A percentile compares a stretch with the other conserved stretches of the same genome.
phyloP scores from a whole-genome alignment of 2,797 vertebrate genomes.

The Decapterus maruadsi region DNA sequence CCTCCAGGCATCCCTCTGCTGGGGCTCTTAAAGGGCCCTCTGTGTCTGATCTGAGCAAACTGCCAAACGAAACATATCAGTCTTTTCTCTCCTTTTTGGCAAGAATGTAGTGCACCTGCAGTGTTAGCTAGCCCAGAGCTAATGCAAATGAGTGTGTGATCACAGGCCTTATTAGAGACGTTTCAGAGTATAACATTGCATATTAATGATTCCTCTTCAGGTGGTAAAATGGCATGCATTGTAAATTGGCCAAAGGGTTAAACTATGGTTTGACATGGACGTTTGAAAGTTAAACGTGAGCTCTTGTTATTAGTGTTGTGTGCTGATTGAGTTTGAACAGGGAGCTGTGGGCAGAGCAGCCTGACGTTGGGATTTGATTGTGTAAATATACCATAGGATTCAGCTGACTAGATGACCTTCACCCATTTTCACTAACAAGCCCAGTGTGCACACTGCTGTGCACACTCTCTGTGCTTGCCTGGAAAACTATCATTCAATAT shows the following conservation, averaged over 20 bases:
- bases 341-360: constrained; percentile 24
- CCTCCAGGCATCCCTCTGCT: constrained; percentile 55
- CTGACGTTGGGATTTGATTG: constrained; percentile 57
- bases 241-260: constrained; percentile 40
- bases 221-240: constrained; percentile 45
- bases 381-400: constrained; percentile 70
- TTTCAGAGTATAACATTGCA: constrained; percentile 64
- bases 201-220: constrained; percentile 68
- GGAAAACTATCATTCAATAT: constrained; percentile 34
- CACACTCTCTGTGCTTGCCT: constrained; percentile 37
- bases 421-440: constrained; percentile 59
- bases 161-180: constrained; percentile 68
- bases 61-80: constrained; percentile 66
- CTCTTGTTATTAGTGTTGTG: constrained; percentile 29
- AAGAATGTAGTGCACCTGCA: constrained; percentile 79
- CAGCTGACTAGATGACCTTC: constrained; percentile 69
- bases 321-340: constrained; percentile 66
- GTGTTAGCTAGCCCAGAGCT: constrained; percentile 62
- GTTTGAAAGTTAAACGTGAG: constrained; percentile 36
- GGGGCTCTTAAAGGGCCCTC: constrained; percentile 68
- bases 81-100: constrained; percentile 73
- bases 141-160: constrained; percentile 78
- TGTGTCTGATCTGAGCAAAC: constrained; percentile 63
- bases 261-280: constrained; percentile 56
- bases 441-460: constrained; percentile 40